These are phyloP conservation scores for Netelia inedita DNA, from an alignment of 2,888 invertebrate species.

Conservation along the genomic window DNA sequence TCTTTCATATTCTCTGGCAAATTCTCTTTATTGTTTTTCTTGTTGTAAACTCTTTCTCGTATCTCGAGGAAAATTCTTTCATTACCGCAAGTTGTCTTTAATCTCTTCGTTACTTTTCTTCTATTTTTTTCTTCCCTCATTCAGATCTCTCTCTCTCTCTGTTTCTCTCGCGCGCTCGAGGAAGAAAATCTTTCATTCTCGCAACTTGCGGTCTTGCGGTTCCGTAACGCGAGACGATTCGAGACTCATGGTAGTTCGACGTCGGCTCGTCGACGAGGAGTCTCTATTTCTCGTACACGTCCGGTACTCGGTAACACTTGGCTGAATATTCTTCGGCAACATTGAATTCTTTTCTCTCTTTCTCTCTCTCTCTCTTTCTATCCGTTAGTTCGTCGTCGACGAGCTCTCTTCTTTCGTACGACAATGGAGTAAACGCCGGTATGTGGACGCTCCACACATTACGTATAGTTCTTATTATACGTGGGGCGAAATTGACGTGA, in stretches of 20 bases:
- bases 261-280: conserved; percentile 8
- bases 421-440: conserved; percentile 49
- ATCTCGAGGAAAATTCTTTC: not conserved
- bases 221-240: conserved; percentile 56
- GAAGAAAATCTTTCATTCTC: conserved; percentile 35
- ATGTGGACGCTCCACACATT: conserved; percentile 26
- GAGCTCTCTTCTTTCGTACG: conserved; percentile 22
- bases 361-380: not conserved
- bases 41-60: not conserved
- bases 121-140: not conserved
- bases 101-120: conserved; percentile 4
- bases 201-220: conserved; percentile 58
- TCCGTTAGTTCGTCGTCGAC: not conserved
- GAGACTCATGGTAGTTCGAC: conserved; percentile 26
- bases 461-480: conserved; percentile 42
- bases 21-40: not conserved
- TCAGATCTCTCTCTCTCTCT: not conserved
- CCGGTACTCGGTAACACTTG: conserved; percentile 55
- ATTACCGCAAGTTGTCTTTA: not conserved
- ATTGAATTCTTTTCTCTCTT: conserved; percentile 31
- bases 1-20: conserved; percentile 3
- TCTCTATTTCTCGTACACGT: conserved; percentile 34
- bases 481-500: conserved; percentile 48
- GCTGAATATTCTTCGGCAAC: conserved; percentile 51
- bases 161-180: not conserved